A percentile compares a stretch with the other conserved stretches of the same genome.
Evolutionary conservation across 1,140 invertebrate genomes (phyloP).

Genomic region (Drosophila quadrilineata): DNA sequence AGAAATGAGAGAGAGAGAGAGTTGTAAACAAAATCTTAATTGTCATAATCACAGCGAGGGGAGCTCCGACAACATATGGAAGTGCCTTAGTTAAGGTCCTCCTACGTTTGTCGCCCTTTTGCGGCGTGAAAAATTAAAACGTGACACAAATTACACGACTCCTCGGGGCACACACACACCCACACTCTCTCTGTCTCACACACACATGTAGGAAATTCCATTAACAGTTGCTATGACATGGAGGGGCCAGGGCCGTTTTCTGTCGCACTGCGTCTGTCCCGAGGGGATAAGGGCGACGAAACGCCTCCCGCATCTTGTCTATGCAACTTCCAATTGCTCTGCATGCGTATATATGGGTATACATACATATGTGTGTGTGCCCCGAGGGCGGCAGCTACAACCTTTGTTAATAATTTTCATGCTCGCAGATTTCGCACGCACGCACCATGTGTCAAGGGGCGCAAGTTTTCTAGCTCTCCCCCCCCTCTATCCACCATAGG

Average conservation of each 20-base stretch:
- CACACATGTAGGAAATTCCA: constrained; percentile 37
- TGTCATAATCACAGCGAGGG: constrained; percentile 62
- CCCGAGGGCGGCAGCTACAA: constrained; percentile 23
- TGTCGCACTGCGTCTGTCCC: constrained; percentile 66
- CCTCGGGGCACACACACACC: constrained; percentile 22
- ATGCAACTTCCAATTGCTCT: constrained; percentile 2
- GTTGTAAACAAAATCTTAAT: constrained; percentile 55
- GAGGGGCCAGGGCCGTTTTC: neutral
- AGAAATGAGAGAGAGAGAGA: constrained; percentile 34
- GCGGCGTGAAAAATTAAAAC: constrained; percentile 72
- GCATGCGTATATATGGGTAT: constrained; percentile 10
- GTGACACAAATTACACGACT: constrained; percentile 72
- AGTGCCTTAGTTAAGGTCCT: neutral
- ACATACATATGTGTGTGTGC: constrained; percentile 30
- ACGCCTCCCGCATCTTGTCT: constrained; percentile 26
- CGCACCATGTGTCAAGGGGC: constrained; percentile 47
- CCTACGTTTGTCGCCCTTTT: constrained; percentile 48
- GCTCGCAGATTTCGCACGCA: constrained; percentile 67
- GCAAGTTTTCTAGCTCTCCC: too few relatives aligned
- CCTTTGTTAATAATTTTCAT: constrained; percentile 69
- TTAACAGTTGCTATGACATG: constrained; percentile 45
- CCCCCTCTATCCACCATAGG: too few relatives aligned
- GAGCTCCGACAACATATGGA: constrained; percentile 23
- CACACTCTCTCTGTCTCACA: neutral
- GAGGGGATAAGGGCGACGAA: constrained; percentile 30